Evolutionary conservation across 2,797 vertebrate species (phyloP).

Genomic region (Cirrhinus molitorella): DNA sequence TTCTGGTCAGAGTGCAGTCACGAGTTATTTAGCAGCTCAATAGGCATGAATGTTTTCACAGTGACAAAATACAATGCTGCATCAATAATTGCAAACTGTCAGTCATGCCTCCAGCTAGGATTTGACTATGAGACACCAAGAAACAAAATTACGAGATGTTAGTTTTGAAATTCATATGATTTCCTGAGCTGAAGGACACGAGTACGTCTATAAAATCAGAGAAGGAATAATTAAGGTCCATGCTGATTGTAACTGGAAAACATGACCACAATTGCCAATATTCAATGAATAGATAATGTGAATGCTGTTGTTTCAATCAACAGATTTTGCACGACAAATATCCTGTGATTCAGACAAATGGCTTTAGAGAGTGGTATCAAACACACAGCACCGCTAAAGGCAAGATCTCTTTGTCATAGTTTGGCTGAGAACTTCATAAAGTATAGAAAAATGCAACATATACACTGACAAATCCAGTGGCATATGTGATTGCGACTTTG

Average conservation of each 20-base stretch:
- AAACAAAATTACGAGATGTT: not conserved
- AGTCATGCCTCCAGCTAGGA: not conserved
- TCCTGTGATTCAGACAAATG: not conserved
- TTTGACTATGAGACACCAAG: slow-evolving; percentile 11
- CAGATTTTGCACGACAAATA: not conserved
- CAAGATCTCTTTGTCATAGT: not conserved
- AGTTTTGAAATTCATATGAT: not conserved
- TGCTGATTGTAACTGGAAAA: not conserved
- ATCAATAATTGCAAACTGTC: not conserved
- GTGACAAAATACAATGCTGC: slow-evolving; percentile 16
- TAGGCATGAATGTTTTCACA: slow-evolving; percentile 30
- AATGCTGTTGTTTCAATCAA: not conserved
- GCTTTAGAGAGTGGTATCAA: not conserved
- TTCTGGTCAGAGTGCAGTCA: slow-evolving; percentile 36
- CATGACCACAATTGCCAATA: not conserved
- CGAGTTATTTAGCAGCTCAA: slow-evolving; percentile 45
- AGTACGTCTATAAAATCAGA: slow-evolving; percentile 2
- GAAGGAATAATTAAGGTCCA: not conserved
- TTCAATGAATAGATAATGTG: not conserved
- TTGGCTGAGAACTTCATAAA: not conserved
- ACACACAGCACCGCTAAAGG: not conserved
- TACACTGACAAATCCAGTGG: not conserved
- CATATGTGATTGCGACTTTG: no score
- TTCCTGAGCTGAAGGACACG: not conserved
- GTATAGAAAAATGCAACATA: no score